Base-by-base conservation (phyloP, 2,113 vertebrate genomes). In the Pleuronectes platessa region DNA sequence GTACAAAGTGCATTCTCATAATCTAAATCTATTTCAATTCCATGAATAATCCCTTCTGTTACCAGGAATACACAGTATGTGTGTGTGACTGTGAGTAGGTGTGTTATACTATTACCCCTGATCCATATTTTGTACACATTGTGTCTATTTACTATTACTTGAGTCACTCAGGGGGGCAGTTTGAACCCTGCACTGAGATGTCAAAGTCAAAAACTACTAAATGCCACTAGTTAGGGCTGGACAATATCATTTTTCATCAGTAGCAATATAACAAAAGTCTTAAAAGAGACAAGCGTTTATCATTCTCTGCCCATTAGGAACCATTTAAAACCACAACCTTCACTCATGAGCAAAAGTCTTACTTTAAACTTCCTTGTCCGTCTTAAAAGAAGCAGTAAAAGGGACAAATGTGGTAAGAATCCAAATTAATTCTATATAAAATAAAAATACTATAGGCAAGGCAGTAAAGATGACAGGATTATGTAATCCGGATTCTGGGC, bases 101-200 rank as follows among this genome's bases (percentile, higher is more conserved):
- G 31, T 51, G 17, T 51, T 68, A 23, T 35, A 17, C 9, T 5
- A 71, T 64, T 70, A 53, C n/a, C 15, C 23, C 35, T n/a, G 37
- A 70, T 51, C 40, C 49, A 70, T 80, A 65, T 77, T 76, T 61
- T 76, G 65, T 66, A 80, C 49, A 83, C 73, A 80, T 0, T 54
- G 51, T n/a, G 61, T 37, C 67, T 63, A 27, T 77, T 76, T 68
- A 73, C 51, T 47, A 3, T 53, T 69, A 15, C 61, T 12, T 12
- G 62, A 61, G 27, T 13, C 18, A 11, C 20, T 21, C 18, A 54
- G 14, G 17, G 15, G 5, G 45, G 0, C 27, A 51, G 61, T 64
- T 37, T 51, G 20, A 35, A 37, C 68, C 3, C 5, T 15, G 42
- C 35, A 27, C 9, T 45, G 26, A 24, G 26, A 27, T 23, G 15